Conservation (phyloP, 2,888 invertebrate genomes). For the Amiota communis region DNA sequence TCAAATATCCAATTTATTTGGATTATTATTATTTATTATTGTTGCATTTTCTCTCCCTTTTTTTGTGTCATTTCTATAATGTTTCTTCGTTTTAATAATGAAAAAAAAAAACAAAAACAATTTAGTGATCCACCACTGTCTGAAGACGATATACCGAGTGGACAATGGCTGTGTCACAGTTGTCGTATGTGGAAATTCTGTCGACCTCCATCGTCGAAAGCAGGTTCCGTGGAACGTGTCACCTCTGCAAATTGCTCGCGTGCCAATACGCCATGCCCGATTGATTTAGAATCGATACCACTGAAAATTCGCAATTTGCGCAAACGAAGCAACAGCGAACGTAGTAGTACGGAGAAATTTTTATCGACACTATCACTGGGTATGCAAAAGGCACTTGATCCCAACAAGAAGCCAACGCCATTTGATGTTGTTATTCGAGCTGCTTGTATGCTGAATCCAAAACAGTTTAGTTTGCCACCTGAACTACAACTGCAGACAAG, state of each 20-base stretch:
- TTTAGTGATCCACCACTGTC: conserved; percentile 92
- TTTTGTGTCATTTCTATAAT: neutral
- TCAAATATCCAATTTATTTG: too few species aligned
- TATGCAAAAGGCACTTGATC: conserved; percentile 69
- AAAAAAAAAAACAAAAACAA: too few species aligned
- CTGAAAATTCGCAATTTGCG: conserved; percentile 73
- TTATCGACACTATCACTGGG: conserved; percentile 64
- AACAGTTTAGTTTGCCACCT: conserved; percentile 89
- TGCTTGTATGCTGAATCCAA: conserved; percentile 89
- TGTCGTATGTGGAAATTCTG: conserved; percentile 76
- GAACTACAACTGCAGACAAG: conserved; percentile 84
- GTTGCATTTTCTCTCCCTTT: too few species aligned
- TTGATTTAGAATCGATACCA: conserved; percentile 67
- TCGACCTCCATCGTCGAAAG: conserved; percentile 72
- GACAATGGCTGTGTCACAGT: conserved; percentile 93
- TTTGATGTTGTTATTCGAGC: conserved; percentile 87
- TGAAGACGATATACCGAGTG: conserved; percentile 89
- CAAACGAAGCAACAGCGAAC: conserved; percentile 71
- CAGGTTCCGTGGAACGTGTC: conserved; percentile 73
- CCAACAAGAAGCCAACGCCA: conserved; percentile 76
- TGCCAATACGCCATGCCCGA: conserved; percentile 65
- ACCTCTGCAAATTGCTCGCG: conserved; percentile 71
- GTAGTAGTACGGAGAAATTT: conserved; percentile 67
- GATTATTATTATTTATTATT: too few species aligned
- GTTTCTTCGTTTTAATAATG: neutral